Evolutionary conservation across 2,113 vertebrate species (phyloP), one percentile per base, ranked within the genome.

Genomic region (Sebastes schlegelii): DNA sequence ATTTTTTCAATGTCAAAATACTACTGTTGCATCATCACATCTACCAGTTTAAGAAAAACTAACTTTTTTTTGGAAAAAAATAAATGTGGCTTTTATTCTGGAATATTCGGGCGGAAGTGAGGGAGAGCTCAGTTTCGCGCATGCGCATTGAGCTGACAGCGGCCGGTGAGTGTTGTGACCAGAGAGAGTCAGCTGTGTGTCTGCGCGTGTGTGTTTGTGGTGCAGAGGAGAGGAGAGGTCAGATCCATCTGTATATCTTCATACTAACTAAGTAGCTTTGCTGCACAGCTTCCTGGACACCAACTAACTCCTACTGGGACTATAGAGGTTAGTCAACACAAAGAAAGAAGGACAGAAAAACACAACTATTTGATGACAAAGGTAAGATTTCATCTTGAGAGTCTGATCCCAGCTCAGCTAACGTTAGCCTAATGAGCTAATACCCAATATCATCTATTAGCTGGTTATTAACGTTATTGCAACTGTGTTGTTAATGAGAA

Each of bases 321-420:
- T 23, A 2, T 1, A 0, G 1, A 49, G 49, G 11, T 17, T 1
- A 51, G 10, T 26, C 46, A 48, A 72, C 6, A 10, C 6, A 16
- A 45, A 78, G 26, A 48, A 17, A 61, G 14, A 21, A 48, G 67
- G n/a, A 49, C 26, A n/a, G 61, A 67, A 7, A 63, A 68, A 3
- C 6, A 1, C 4, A 45, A 43, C 8, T 57, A 11, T 82, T 86
- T 88, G 43, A 86, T 86, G 83, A 82, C 9, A 84, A 80, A 92
- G 88, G 91, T 92, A 81, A 86, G 74, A 74, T 48, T 66, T 43
- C 0, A 45, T 78, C 5, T 26, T 5, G 8, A 8, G 4, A 40
- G 6, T 13, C 23, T 17, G 51, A 49, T 9, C 21, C 4, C 8
- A 17, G 21, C 62, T 68, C 13, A 16, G 81, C 84, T 87, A 89